Percentiles rank a stretch among this genome's conserved stretches.
Evolutionary conservation across 2,797 vertebrate species (phyloP).

Genomic region (Avahi laniger): DNA sequence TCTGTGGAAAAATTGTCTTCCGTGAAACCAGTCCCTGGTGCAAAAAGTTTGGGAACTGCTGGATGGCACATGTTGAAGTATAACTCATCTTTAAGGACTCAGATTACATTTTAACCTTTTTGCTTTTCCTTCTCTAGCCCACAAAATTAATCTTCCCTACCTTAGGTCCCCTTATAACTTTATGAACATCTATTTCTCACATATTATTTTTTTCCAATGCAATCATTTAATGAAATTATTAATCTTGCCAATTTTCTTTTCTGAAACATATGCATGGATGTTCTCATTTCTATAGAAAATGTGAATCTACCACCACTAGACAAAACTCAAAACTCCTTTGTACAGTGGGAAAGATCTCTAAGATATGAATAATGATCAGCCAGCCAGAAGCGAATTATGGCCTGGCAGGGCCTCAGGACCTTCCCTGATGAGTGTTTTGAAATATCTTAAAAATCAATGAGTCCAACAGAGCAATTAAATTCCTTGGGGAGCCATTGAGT

Average conservation of each 20-base stretch:
- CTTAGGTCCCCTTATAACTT: background rate
- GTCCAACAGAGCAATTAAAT: background rate
- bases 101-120: background rate
- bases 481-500: background rate
- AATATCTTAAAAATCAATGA: background rate
- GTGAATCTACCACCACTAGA: background rate
- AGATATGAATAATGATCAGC: background rate
- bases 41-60: too few species aligned
- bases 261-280: background rate
- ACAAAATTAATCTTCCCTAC: background rate
- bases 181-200: background rate
- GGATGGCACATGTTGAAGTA: background rate
- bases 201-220: background rate
- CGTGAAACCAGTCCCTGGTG: too few species aligned
- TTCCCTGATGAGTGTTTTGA: background rate
- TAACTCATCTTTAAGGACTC: background rate
- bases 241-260: background rate
- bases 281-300: background rate
- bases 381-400: background rate
- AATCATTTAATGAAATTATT: background rate
- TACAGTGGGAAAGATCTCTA: background rate
- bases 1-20: too few species aligned
- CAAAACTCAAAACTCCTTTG: background rate
- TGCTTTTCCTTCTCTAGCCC: background rate
- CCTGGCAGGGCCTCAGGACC: background rate